A percentile compares a stretch with the other conserved stretches of the same genome.
These are phyloP conservation scores for Littorina saxatilis DNA, from an alignment of 1,140 invertebrate species.

Conservation along the genomic window DNA sequence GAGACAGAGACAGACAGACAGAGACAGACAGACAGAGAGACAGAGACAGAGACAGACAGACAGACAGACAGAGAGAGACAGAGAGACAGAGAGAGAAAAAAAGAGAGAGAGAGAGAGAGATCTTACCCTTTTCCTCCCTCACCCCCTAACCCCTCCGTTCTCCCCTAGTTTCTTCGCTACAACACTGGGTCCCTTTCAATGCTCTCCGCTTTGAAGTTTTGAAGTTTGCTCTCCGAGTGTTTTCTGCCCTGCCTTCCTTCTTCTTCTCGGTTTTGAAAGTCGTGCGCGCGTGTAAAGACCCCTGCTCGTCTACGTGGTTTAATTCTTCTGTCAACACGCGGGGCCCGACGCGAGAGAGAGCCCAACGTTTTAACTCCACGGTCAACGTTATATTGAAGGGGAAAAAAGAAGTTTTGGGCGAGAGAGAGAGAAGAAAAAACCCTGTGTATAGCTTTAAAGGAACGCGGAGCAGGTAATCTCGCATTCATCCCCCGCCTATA, in stretches of 20 bases:
- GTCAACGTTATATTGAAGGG: no score
- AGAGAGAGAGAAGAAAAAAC: no score
- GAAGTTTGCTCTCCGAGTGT: not conserved
- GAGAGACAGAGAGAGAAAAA: conserved; percentile 2
- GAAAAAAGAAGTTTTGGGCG: no score
- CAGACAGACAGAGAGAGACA: conserved; percentile 1
- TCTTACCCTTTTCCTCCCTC: not conserved
- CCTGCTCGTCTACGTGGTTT: no score
- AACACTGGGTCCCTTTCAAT: no score
- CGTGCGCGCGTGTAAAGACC: no score
- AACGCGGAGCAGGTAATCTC: no score
- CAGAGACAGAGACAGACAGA: conserved; percentile 6
- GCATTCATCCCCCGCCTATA: no score
- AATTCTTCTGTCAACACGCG: no score
- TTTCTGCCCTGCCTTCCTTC: not conserved
- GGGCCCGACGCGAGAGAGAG: no score
- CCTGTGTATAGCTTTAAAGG: no score
- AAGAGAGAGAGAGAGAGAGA: not conserved
- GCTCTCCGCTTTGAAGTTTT: not conserved
- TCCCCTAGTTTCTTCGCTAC: not conserved
- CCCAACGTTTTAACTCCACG: no score
- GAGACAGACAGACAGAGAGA: not conserved
- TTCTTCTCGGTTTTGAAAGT: not conserved
- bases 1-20: conserved; percentile 36
- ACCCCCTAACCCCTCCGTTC: not conserved